phyloP scores from a whole-genome alignment of 2,113 vertebrate genomes.

The Pelobates fuscus region DNA sequence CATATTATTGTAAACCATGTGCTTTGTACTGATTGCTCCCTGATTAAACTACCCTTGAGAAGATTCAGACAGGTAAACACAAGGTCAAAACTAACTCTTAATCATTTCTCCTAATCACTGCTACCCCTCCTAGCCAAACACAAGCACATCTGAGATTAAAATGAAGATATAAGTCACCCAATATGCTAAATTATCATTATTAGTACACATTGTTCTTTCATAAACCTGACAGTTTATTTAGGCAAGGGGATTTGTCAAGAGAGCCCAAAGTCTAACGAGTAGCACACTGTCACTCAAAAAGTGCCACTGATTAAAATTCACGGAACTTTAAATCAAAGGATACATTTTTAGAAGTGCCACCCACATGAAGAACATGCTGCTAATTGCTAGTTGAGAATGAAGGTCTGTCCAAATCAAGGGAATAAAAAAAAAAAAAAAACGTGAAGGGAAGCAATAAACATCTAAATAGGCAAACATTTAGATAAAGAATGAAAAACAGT shows the following conservation, averaged over 20 bases:
- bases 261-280: neutral
- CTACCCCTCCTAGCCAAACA: conserved; percentile 30
- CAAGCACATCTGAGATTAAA: conserved; percentile 28
- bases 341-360: no score
- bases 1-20: conserved; percentile 42
- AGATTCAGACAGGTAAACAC: conserved; percentile 49
- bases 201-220: conserved; percentile 30
- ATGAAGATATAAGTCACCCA: conserved; percentile 19
- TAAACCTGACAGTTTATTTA: conserved; percentile 21
- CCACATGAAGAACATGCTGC: neutral
- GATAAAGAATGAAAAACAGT: no score
- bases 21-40: conserved; percentile 44
- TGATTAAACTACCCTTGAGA: conserved; percentile 51
- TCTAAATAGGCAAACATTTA: no score
- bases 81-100: conserved; percentile 44
- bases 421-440: no score
- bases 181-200: conserved; percentile 33
- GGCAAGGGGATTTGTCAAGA: conserved; percentile 5
- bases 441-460: no score
- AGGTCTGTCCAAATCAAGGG: neutral
- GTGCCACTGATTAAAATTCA: neutral
- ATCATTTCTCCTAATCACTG: conserved; percentile 44
- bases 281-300: neutral
- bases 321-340: neutral
- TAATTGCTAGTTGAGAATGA: neutral